A percentile compares a stretch with the other conserved stretches of the same genome.
Evolutionary conservation across 2,113 vertebrate genomes (phyloP).

Genomic region (Hippotragus niger): DNA sequence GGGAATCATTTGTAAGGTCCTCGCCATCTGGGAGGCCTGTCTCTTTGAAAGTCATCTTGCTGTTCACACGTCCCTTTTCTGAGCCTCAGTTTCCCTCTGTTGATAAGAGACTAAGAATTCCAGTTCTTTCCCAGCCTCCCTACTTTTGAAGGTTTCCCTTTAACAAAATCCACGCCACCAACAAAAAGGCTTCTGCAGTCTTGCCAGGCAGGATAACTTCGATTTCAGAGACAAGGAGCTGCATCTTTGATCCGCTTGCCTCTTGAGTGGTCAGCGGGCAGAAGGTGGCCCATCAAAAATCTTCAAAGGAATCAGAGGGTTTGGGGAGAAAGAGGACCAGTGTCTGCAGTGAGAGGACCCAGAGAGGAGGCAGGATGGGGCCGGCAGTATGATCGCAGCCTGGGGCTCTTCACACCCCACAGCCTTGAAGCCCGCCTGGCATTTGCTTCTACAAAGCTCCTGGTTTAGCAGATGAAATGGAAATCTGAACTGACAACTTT

Average conservation of each 20-base stretch:
- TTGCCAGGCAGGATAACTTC: background rate
- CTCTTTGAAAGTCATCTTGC: background rate
- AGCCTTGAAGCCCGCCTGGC: slow-evolving; percentile 75
- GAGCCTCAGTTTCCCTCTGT: slow-evolving; percentile 26
- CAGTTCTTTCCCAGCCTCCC: background rate
- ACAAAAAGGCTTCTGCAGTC: background rate
- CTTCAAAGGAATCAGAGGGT: slow-evolving; percentile 21
- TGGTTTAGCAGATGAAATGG: slow-evolving; percentile 81
- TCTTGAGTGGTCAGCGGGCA: background rate
- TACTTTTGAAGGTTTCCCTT: background rate
- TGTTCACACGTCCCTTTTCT: background rate
- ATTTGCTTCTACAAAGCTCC: slow-evolving; percentile 82
- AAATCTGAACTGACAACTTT: slow-evolving; percentile 81
- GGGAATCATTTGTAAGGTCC: background rate
- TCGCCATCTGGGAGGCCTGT: background rate
- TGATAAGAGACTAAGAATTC: background rate
- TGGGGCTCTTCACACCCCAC: background rate
- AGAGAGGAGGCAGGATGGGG: background rate
- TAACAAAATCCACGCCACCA: background rate
- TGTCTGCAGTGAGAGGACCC: background rate
- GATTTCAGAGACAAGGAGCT: background rate
- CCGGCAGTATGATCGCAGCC: background rate
- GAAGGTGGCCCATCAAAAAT: background rate
- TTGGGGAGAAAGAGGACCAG: background rate
- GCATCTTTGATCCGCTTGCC: background rate